Evolutionary conservation across 2,113 vertebrate species (phyloP), one percentile per base, ranked within the genome.

Genomic region (Hemibagrus wyckioides): DNA sequence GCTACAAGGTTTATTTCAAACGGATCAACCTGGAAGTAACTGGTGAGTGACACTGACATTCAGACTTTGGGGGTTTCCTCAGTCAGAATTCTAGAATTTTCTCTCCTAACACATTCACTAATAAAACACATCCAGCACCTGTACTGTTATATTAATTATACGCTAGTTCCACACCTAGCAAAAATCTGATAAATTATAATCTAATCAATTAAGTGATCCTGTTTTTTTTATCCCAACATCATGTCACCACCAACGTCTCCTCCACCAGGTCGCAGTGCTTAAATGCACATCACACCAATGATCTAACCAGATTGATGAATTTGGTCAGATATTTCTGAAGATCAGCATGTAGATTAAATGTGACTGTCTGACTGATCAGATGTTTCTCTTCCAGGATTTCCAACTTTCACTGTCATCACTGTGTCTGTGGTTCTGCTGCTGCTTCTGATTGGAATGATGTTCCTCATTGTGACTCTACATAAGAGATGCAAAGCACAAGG

Each of bases 401-500:
- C 39, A 75, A 23, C 9, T 75, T 23, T 7, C 71, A 75, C 21
- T 44, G 39, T 75, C 23, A 28, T 41, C 10, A 28, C 11, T 75
- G 39, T 75, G 41, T 48, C 39, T 75, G 71, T 25, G 21, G 25
- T 9, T 75, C 41, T 48, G 41, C 71, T 75, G 23, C 8, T 44
- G 52, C 79, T 95, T 50, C 92, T 94, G 23, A 92, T 90, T 85
- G 91, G 54, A 80, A 1, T 81, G 21, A 57, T 81, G 15, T 39
- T 81, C 79, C 33, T 81, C 33, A 81, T 36, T 57, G 9, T 59
- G 10, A 81, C 11, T 59, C 54, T 19, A 25, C 30, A 39, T 30
- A 81, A 41, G 54, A 41, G 33, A 59, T 2, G 0, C 54, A 59
- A 14, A 21, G 59, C 25, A 1, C 79, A 59, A 23, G 17, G 79